Evolutionary conservation across 2,113 vertebrate species (phyloP).

Genomic region (Microtus ochrogaster): DNA sequence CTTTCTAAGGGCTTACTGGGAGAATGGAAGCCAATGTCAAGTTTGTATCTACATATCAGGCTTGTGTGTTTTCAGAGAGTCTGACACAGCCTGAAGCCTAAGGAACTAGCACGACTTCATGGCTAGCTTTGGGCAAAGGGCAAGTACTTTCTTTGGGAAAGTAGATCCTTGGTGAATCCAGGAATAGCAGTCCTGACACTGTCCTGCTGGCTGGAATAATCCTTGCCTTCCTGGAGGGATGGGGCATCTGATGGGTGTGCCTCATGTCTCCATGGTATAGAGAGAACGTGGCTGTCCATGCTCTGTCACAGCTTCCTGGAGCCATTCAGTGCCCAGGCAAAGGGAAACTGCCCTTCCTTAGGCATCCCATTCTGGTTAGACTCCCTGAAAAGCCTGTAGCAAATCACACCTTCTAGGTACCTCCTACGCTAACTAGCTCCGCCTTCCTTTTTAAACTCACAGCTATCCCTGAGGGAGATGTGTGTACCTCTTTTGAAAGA

Average conservation of each 20-base stretch:
- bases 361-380: neutral
- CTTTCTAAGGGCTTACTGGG: neutral
- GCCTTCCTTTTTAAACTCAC: neutral
- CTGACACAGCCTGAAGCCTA: neutral
- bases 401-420: neutral
- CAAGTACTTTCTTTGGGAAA: neutral
- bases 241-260: neutral
- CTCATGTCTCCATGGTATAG: neutral
- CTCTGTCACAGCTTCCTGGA: neutral
- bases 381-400: neutral
- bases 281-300: neutral
- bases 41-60: neutral
- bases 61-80: constrained; percentile 15
- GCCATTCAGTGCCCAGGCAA: neutral
- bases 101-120: neutral
- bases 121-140: neutral
- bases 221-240: neutral
- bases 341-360: neutral
- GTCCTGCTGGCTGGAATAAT: neutral
- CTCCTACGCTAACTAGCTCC: neutral
- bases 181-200: neutral
- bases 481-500: neutral
- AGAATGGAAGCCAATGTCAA: neutral
- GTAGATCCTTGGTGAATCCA: neutral
- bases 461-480: neutral